Percentiles rank a stretch among this genome's conserved stretches.
These are phyloP conservation scores for Sminthopsis crassicaudata DNA, from an alignment of 2,113 vertebrate genomes.

Conservation along the genomic window DNA sequence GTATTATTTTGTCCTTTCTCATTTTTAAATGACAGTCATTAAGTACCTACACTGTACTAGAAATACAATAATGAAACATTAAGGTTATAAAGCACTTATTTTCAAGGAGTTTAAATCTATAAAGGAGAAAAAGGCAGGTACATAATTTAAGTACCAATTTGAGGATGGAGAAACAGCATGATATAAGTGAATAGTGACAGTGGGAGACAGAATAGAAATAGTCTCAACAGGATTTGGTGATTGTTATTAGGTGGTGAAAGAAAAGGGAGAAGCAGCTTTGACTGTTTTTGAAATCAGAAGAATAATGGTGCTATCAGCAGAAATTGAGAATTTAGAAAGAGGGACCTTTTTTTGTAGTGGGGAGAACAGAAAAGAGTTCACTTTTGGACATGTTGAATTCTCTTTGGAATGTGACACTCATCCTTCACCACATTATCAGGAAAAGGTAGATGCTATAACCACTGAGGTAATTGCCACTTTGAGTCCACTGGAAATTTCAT, in stretches of 20 bases:
- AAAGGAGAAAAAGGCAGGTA: neutral
- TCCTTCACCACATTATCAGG: neutral
- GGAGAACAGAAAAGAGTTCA: neutral
- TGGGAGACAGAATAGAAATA: neutral
- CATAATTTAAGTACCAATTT: neutral
- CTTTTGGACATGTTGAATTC: neutral
- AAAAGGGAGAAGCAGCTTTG: neutral
- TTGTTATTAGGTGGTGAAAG: too few relatives aligned
- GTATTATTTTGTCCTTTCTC: neutral
- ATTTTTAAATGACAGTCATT: neutral
- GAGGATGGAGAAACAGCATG: neutral
- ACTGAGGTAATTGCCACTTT: neutral
- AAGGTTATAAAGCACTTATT: neutral
- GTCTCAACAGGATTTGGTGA: neutral
- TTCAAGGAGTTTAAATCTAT: neutral
- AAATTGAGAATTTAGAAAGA: neutral
- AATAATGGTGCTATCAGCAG: neutral
- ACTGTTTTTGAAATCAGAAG: too few relatives aligned
- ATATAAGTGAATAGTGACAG: neutral
- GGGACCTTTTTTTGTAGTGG: neutral
- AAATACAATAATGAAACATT: neutral
- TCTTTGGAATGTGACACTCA: neutral
- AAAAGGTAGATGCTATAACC: neutral
- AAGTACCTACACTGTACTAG: neutral
- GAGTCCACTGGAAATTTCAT: neutral